Evolutionary conservation across 2,888 invertebrate species (phyloP), one percentile per base, ranked within the genome.

Genomic region (Lasioglossum lativentre): DNA sequence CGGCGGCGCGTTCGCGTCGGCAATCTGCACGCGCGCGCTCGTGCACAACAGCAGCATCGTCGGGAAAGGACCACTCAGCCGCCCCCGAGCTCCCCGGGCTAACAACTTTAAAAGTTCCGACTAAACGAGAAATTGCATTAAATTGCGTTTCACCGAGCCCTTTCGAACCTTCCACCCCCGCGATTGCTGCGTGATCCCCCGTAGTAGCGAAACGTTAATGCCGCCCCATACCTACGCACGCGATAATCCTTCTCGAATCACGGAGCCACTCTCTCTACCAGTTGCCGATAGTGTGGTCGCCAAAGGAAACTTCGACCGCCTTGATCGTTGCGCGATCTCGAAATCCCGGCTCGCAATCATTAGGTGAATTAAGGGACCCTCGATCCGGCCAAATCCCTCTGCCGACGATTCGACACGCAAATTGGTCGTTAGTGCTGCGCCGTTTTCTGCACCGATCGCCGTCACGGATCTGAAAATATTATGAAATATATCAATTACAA

Each of bases 71-170:
- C 86, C 89, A 87, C 89, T 89, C 89, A 77, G 83, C 86, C 83
- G 83, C 86, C 83, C 80, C 78, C 45, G 27, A 42, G 16, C 27
- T 42, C 5, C 30, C 47, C 87, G 86, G 84, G 90, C 90, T 91
- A 92, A 92, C 92, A 86, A 90, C 89, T 88, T 91, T 88, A 87
- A 86, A 91, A 91, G 88, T 91, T 90, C 89, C 87, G 86, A 80
- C 85, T 87, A 85, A 89, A 89, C 86, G 91, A 87, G 89, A 90
- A 92, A 92, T 91, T 90, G 91, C 91, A 92, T 92, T 92, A 92
- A 92, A 91, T 89, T 76, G 81, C 78, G 86, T 85, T 85, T 78
- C 86, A 59, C 76, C 76, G 82, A 80, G 78, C 83, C 86, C 84
- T 89, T 89, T 85, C 83, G 77, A 80, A 78, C 77, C 30, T 3